A percentile compares a stretch with the other conserved stretches of the same genome.
Conservation (phyloP, 2,797 vertebrate species). For the Echiichthys vipera region DNA sequence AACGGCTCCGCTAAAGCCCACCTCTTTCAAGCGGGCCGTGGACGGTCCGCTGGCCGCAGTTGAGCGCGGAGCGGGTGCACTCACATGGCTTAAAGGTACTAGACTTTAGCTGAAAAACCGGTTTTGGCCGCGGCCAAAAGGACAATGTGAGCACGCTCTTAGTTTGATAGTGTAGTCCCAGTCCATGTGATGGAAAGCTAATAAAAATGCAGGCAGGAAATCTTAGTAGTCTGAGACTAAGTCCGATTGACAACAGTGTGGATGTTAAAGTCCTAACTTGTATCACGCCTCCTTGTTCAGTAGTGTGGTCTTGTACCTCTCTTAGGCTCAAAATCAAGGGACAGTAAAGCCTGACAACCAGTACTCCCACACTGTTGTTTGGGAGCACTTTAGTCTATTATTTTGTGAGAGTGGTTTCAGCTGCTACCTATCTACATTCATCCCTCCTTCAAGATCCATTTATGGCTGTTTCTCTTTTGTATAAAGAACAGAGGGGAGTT, state of each 20-base stretch:
- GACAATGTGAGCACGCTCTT: too few species aligned
- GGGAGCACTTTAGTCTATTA: slow-evolving; percentile 24
- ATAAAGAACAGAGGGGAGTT: slow-evolving; percentile 29
- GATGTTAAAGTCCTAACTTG: slow-evolving; percentile 1
- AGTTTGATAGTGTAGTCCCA: background rate
- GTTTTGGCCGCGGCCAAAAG: too few species aligned
- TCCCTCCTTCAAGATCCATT: slow-evolving; percentile 13
- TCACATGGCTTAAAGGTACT: too few species aligned
- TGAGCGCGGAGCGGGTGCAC: too few species aligned
- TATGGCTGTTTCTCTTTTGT: slow-evolving; percentile 32
- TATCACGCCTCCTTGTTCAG: slow-evolving; percentile 21
- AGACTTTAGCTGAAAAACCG: too few species aligned
- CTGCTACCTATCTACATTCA: slow-evolving; percentile 15
- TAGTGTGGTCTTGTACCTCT: background rate
- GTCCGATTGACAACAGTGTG: slow-evolving; percentile 13
- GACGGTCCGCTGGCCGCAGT: too few species aligned
- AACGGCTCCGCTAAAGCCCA: too few species aligned
- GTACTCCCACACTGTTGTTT: slow-evolving; percentile 20
- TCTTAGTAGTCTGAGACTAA: slow-evolving; percentile 21
- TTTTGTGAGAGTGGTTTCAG: slow-evolving; percentile 19
- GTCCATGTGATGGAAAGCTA: slow-evolving; percentile 20
- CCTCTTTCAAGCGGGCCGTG: too few species aligned
- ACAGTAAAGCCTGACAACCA: slow-evolving; percentile 14
- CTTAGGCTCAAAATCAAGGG: background rate
- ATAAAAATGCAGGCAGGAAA: slow-evolving; percentile 37